Conservation (phyloP, 2,113 vertebrate species). For the Reinhardtius hippoglossoides region DNA sequence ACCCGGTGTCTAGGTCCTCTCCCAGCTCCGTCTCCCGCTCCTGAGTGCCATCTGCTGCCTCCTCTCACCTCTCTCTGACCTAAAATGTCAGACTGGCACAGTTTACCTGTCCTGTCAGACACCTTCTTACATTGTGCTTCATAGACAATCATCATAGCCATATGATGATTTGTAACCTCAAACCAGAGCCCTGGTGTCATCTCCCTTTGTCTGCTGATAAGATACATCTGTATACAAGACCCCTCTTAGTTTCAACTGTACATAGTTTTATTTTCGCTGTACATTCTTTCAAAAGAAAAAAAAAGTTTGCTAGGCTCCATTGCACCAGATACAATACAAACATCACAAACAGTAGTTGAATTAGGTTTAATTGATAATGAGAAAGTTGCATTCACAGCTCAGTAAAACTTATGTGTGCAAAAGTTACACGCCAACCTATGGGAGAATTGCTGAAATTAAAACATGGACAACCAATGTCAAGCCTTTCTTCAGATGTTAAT, state of each 20-base stretch:
- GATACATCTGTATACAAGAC: too few species aligned
- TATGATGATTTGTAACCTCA: too few species aligned
- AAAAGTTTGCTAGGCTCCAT: not conserved
- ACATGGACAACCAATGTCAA: too few species aligned
- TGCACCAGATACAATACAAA: not conserved
- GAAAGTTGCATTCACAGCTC: not conserved
- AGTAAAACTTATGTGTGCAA: not conserved
- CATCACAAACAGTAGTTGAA: not conserved
- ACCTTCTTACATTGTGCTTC: constrained; percentile 1
- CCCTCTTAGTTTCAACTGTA: too few species aligned
- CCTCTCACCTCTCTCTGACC: constrained; percentile 53
- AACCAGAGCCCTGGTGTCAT: too few species aligned
- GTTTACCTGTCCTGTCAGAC: constrained; percentile 58
- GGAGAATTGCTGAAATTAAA: too few species aligned
- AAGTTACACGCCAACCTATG: too few species aligned
- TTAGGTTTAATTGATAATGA: not conserved
- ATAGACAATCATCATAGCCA: not conserved
- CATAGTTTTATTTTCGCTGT: too few species aligned
- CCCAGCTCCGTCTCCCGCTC: constrained; percentile 45
- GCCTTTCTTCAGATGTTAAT: too few species aligned
- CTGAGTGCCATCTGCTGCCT: constrained; percentile 71
- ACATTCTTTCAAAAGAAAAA: too few species aligned
- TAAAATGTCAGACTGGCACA: constrained; percentile 43
- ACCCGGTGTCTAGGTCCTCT: constrained; percentile 10
- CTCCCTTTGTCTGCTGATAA: too few species aligned